These are phyloP conservation scores for Tridacna gigas DNA, from an alignment of 2,888 invertebrate genomes.

Conservation along the genomic window DNA sequence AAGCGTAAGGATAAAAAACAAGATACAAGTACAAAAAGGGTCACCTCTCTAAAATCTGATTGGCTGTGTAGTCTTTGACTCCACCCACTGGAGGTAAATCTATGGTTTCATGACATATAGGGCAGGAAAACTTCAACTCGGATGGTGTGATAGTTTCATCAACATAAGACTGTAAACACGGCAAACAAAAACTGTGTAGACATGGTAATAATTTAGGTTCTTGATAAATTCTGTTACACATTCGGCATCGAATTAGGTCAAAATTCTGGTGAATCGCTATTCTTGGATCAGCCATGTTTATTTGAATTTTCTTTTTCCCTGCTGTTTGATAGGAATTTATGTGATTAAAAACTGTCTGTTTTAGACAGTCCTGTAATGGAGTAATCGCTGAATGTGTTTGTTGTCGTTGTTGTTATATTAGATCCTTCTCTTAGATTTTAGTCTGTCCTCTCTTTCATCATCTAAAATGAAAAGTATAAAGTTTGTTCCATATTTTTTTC, in stretches of 20 bases:
- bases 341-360: too few species aligned
- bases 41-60: constrained; percentile 56
- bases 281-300: constrained; percentile 45
- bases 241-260: constrained; percentile 65
- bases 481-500: too few species aligned
- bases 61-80: constrained; percentile 39
- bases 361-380: too few species aligned
- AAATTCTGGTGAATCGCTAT: constrained; percentile 53
- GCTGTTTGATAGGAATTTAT: too few species aligned
- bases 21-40: not conserved
- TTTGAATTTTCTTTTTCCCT: too few species aligned
- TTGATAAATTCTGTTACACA: constrained; percentile 75
- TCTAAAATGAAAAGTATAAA: too few species aligned
- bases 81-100: constrained; percentile 41
- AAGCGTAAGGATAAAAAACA: too few species aligned
- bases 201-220: constrained; percentile 76
- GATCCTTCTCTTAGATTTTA: too few species aligned
- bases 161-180: constrained; percentile 69
- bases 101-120: constrained; percentile 59
- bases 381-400: too few species aligned
- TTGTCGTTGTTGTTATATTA: too few species aligned
- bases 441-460: too few species aligned
- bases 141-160: constrained; percentile 22
- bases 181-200: constrained; percentile 78
- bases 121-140: constrained; percentile 45